Evolutionary conservation across 2,797 vertebrate genomes (phyloP), one percentile per base, ranked within the genome.

Genomic region (Cossypha caffra): DNA sequence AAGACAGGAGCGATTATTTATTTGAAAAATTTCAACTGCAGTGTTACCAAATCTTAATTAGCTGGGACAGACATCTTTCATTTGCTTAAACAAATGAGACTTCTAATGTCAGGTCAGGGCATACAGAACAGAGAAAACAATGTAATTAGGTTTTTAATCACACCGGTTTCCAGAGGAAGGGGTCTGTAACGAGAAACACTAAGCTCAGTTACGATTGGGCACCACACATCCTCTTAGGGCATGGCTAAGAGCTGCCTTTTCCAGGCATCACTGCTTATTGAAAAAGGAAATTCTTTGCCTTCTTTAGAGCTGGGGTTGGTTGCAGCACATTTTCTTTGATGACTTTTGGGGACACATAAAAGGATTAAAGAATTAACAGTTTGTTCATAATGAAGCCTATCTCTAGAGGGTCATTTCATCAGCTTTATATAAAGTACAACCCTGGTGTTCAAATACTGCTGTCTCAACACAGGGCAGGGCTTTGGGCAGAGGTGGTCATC

Each of bases 61-160:
- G 23, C 55, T 8, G 5, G 23, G 64, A 79, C 35, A 85, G 73
- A 37, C 24, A 55, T 83, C 76, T 90, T 93, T 93, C 43, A 57
- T 77, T 94, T 97, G 59, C 42, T 90, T 80, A 84, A 93, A 90
- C 47, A 88, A 91, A 87, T 68, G 63, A 90, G 59, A 79, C 64
- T 87, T 87, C 45, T 57, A 57, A 51, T 33, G 47, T 74, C 66
- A 81, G 71, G 52, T 81, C 71, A 45, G 57, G 35, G 57, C 55
- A 72, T 59, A 45, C 42, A 52, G 42, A 76, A 67, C 29, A 29
- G 20, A 29, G 61, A 69, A 88, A 91, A 54, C 54, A 72, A 18
- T 19, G 21, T 66, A 95, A 92, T 95, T 86, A 89, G 75, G 61
- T 68, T 73, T 88, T 96, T 88, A 95, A 93, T 84, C 88, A 79